phyloP scores from a whole-genome alignment of 2,113 vertebrate species.

The Stigmatopora nigra region DNA sequence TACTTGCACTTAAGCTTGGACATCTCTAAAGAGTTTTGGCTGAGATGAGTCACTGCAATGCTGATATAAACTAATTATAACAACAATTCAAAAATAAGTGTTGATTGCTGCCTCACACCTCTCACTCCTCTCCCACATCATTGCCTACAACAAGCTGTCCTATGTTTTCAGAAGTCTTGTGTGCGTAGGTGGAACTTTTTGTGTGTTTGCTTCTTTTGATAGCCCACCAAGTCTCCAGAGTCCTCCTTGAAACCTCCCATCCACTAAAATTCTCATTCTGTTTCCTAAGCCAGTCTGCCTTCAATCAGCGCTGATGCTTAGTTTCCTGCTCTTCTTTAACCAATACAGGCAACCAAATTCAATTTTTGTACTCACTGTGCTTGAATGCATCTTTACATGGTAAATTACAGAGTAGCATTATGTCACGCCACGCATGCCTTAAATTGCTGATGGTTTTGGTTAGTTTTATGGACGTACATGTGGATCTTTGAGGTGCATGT shows the following conservation, averaged over 20 bases:
- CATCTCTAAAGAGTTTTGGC: not conserved
- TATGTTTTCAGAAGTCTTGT: conserved; percentile 22
- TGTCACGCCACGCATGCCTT: not conserved
- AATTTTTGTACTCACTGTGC: not conserved
- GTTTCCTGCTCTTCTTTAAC: not conserved
- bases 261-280: not conserved
- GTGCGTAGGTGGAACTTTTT: not conserved
- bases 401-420: conserved; percentile 9
- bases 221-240: not conserved
- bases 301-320: not conserved
- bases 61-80: conserved; percentile 33
- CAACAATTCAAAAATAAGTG: conserved; percentile 24
- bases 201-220: not conserved
- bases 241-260: not conserved
- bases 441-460: not conserved
- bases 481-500: not conserved
- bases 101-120: conserved; percentile 31
- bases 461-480: not conserved
- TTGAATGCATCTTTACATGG: conserved; percentile 2
- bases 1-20: not conserved
- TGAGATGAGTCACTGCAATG: conserved; percentile 28
- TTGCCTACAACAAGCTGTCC: conserved; percentile 35
- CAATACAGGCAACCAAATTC: too few relatives aligned
- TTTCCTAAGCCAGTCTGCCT: not conserved
- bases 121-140: conserved; percentile 20